These are phyloP conservation scores for Ennomos quercinarius DNA, from an alignment of 2,888 invertebrate genomes.

Conservation along the genomic window DNA sequence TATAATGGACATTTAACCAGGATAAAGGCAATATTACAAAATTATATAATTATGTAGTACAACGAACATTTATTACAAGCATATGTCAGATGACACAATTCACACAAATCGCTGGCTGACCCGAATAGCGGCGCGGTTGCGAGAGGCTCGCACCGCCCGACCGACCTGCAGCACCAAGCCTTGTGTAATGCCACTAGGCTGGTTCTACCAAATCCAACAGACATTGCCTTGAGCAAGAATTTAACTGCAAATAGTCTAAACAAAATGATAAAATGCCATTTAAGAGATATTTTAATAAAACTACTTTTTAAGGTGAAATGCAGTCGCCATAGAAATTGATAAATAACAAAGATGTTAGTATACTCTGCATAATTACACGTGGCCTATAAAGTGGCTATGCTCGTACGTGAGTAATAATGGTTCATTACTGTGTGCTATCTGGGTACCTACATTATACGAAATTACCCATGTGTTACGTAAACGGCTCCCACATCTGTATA, in stretches of 20 bases:
- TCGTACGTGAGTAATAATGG: constrained; percentile 44
- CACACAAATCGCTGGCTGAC: constrained; percentile 83
- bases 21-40: constrained; percentile 47
- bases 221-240: constrained; percentile 30
- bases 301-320: no score
- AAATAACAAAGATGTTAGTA: constrained; percentile 3
- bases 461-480: constrained; percentile 58
- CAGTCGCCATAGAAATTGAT: no score
- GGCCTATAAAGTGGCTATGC: constrained; percentile 24
- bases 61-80: constrained; percentile 61
- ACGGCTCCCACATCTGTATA: constrained; percentile 41
- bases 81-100: constrained; percentile 82
- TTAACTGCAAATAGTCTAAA: neutral
- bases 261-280: no score
- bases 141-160: constrained; percentile 74
- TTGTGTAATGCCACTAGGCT: constrained; percentile 77
- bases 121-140: constrained; percentile 79
- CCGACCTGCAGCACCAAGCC: constrained; percentile 75
- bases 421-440: constrained; percentile 45
- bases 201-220: constrained; percentile 38
- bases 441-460: constrained; percentile 43
- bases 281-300: no score
- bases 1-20: constrained; percentile 15
- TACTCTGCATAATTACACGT: constrained; percentile 1
- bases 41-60: constrained; percentile 20